These are phyloP conservation scores for Girardinichthys multiradiatus DNA, from an alignment of 2,113 vertebrate genomes.

Conservation along the genomic window DNA sequence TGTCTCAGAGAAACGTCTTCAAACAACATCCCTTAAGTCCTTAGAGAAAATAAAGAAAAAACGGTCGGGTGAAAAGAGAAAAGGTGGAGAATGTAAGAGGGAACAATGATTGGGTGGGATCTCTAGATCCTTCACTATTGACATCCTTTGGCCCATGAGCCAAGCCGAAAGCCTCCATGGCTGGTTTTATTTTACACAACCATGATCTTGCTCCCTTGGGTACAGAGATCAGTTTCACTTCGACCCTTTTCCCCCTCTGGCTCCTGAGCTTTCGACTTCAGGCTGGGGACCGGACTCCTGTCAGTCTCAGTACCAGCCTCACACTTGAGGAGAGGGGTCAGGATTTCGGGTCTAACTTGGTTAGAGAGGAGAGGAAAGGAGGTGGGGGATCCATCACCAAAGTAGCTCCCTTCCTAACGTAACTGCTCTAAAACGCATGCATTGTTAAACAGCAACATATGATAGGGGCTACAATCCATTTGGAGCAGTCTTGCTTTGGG, in stretches of 20 bases:
- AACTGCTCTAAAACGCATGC: conserved; percentile 64
- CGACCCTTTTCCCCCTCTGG: conserved; percentile 63
- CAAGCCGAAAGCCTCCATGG: conserved; percentile 63
- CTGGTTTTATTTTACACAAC: conserved; percentile 76
- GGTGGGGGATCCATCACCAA: conserved; percentile 38
- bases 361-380: conserved; percentile 38
- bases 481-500: conserved; percentile 62
- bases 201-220: conserved; percentile 68
- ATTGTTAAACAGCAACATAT: conserved; percentile 79
- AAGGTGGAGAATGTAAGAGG: conserved; percentile 4
- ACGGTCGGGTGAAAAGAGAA: background rate
- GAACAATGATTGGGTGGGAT: conserved; percentile 31
- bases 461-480: conserved; percentile 67
- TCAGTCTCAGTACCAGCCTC: conserved; percentile 64
- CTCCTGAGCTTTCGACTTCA: conserved; percentile 72
- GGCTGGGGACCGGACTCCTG: conserved; percentile 61
- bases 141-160: conserved; percentile 68
- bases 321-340: conserved; percentile 68
- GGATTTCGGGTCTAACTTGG: conserved; percentile 51
- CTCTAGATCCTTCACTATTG: conserved; percentile 62
- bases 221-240: conserved; percentile 74
- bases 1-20: conserved; percentile 37
- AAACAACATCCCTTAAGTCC: conserved; percentile 20
- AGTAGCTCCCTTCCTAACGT: conserved; percentile 56
- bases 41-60: conserved; percentile 9